Conservation (phyloP, 1,140 invertebrate genomes). For the Halyomorpha halys region DNA sequence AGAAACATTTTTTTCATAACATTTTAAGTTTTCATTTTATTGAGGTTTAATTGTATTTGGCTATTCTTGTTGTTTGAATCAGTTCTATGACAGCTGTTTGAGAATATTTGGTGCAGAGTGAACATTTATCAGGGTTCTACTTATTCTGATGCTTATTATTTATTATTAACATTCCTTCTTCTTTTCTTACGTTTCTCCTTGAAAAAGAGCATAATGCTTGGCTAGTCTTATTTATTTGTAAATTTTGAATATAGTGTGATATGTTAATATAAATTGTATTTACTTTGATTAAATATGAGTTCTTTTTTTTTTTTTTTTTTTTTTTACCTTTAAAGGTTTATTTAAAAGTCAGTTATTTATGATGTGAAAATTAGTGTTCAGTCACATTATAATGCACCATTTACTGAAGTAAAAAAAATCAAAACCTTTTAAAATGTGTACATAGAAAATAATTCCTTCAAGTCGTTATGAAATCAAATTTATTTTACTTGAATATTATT, state of each 20-base stretch:
- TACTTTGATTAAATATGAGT: background rate
- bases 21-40: too few species aligned
- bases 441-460: background rate
- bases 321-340: slow-evolving; percentile 9
- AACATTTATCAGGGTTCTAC: too few species aligned
- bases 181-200: too few species aligned
- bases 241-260: slow-evolving; percentile 16
- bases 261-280: background rate
- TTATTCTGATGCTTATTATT: too few species aligned
- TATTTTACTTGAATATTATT: background rate
- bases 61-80: too few species aligned
- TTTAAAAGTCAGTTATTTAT: background rate
- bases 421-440: background rate
- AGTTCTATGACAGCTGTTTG: too few species aligned
- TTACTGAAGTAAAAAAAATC: too few species aligned
- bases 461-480: background rate
- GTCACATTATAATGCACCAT: background rate
- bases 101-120: too few species aligned
- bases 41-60: too few species aligned
- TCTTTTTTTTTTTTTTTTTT: background rate
- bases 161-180: too few species aligned
- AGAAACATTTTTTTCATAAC: too few species aligned
- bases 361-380: too few species aligned
- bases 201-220: slow-evolving; percentile 12
- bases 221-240: slow-evolving; percentile 19